phyloP scores from a whole-genome alignment of 2,113 vertebrate genomes.

The Tinamus guttatus region DNA sequence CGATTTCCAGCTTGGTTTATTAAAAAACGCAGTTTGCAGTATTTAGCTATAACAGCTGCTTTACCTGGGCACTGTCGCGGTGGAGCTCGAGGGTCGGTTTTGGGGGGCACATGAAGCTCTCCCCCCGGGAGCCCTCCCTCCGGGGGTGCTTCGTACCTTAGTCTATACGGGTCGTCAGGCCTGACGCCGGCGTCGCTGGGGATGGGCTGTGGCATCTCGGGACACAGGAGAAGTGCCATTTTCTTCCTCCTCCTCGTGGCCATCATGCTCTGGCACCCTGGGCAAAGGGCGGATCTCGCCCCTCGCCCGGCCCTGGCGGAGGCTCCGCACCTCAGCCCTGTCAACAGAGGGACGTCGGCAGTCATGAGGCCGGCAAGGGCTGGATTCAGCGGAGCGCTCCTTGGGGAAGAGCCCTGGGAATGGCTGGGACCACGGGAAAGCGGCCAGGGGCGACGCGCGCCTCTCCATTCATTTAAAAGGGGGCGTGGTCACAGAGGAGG shows the following conservation, averaged over 20 bases:
- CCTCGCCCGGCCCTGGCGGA: too few species aligned
- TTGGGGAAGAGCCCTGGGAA: too few species aligned
- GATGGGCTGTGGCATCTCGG: not conserved
- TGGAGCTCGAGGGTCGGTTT: too few species aligned
- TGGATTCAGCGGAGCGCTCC: too few species aligned
- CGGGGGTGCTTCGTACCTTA: not conserved
- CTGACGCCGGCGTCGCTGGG: not conserved
- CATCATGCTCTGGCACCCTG: not conserved
- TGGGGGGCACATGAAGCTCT: not conserved
- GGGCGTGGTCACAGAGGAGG: too few species aligned
- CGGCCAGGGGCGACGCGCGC: too few species aligned
- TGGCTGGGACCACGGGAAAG: too few species aligned
- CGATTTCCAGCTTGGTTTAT: not conserved
- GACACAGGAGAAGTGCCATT: not conserved
- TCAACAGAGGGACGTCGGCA: too few species aligned
- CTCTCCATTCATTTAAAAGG: too few species aligned
- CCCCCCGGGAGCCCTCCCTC: not conserved
- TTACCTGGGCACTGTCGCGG: not conserved
- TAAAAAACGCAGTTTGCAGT: not conserved
- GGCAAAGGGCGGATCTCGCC: not conserved
- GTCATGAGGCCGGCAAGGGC: too few species aligned
- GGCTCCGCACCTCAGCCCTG: too few species aligned
- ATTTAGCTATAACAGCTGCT: not conserved
- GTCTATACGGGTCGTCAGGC: not conserved
- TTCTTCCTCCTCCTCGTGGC: constrained; percentile 7